Percentiles rank a stretch among this genome's conserved stretches.
phyloP scores from a whole-genome alignment of 1,140 invertebrate genomes.

The Drosophila sproati region DNA sequence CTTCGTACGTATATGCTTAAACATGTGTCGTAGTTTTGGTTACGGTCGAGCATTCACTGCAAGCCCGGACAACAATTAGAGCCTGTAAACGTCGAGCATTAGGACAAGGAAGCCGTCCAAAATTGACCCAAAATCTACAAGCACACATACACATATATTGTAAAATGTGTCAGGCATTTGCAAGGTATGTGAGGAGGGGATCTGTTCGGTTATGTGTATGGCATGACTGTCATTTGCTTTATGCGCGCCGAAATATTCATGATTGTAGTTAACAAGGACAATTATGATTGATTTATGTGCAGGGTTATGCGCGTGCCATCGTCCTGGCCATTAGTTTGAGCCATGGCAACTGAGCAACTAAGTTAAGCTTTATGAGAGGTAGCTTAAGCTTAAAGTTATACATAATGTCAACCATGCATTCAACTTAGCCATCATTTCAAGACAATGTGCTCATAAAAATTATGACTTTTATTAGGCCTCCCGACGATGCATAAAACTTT shows the following conservation, averaged over 20 bases:
- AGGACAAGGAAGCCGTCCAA: constrained; percentile 14
- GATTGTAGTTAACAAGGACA: constrained; percentile 82
- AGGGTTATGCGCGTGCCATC: constrained; percentile 32
- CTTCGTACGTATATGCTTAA: constrained; percentile 8
- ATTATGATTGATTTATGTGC: constrained; percentile 79
- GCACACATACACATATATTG: constrained; percentile 15
- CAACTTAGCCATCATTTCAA: constrained; percentile 48
- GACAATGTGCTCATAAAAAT: constrained; percentile 57
- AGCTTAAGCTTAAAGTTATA: constrained; percentile 42
- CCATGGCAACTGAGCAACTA: constrained; percentile 36
- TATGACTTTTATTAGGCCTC: constrained; percentile 38
- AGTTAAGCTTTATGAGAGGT: constrained; percentile 65
- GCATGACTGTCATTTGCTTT: constrained; percentile 81
- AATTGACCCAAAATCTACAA: constrained; percentile 48
- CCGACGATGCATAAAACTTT: constrained; percentile 47
- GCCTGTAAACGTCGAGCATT: constrained; percentile 54
- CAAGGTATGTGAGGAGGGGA: neutral
- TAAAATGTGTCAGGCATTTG: constrained; percentile 45
- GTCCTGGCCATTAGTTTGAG: constrained; percentile 38
- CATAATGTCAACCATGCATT: constrained; percentile 31
- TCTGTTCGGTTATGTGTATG: constrained; percentile 54
- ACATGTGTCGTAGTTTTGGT: constrained; percentile 26
- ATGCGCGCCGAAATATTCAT: constrained; percentile 77
- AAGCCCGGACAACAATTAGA: constrained; percentile 62
- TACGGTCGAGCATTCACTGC: constrained; percentile 30